Base-by-base conservation (phyloP, 2,888 invertebrate species). In the Tanytarsus gracilentus region DNA sequence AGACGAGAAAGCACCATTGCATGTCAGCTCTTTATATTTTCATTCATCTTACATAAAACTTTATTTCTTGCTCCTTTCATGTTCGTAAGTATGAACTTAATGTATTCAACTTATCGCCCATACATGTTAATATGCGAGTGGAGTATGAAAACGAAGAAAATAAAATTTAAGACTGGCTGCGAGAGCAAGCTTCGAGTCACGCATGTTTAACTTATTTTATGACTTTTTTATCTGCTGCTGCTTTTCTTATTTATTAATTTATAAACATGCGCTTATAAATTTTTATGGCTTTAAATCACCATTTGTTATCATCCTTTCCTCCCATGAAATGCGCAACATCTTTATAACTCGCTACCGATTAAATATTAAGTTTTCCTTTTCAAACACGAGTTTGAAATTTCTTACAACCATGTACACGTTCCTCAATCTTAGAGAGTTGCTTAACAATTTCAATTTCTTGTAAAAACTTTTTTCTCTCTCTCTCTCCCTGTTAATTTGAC, bases 121-220 rank as follows among this genome's bases (percentile, higher is more conserved):
- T 44, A 44, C 23, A 44, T 44, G 44, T 44, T 44, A 44, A 44
- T 23, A 23, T 44, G 44, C n/a, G 23, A 44, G 18, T 44, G 16
- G n/a, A n/a, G 16, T 14, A 36, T 14, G 16, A 36, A 14, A 36
- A 6, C n/a, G 16, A 33, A n/a, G 18, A 40, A 40, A 40, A 14
- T 18, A 40, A 40, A 21, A 21, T 36, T 6, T 36, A 36, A 21
- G 44, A 44, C 18, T 16, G 18, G 18, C 25, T 27, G 25, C 27
- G n/a, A 25, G 27, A 49, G 49, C 16, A 18, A 27, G 49, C 49
- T 49, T 26, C 49, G 16, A 49, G 49, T 49, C 49, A 49, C 49
- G 49, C 49, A 49, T 49, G 14, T 49, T 49, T 49, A 49, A 49
- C 27, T 49, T 14, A 14, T 25, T 25, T 49, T 23, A 16, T 23